phyloP scores from a whole-genome alignment of 2,797 vertebrate species.

The Rhynchotus rufescens region DNA sequence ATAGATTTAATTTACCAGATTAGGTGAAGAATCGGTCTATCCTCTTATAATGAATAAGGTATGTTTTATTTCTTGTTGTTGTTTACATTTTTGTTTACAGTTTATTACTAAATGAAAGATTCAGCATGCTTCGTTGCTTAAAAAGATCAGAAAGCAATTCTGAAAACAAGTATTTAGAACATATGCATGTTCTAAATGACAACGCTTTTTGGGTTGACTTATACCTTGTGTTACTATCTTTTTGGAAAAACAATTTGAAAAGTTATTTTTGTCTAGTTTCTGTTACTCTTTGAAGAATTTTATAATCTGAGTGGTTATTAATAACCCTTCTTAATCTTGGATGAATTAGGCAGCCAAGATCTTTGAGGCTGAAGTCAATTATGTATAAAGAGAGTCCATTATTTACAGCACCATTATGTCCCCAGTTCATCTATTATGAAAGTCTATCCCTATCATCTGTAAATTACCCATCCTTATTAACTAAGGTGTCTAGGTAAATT shows the following conservation, averaged over 20 bases:
- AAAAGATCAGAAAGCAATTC: background rate
- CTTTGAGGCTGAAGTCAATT: slow-evolving; percentile 45
- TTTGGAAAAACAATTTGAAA: background rate
- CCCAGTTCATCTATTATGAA: slow-evolving; percentile 9
- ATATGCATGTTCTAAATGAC: background rate
- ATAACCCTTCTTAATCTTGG: slow-evolving; percentile 15
- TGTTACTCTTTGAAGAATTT: slow-evolving; percentile 4
- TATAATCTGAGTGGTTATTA: slow-evolving; percentile 9
- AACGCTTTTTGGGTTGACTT: background rate
- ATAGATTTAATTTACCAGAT: background rate
- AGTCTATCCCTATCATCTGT: background rate
- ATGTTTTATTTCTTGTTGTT: too few species aligned
- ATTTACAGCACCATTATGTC: slow-evolving; percentile 32
- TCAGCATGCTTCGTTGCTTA: background rate
- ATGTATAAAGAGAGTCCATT: slow-evolving; percentile 30
- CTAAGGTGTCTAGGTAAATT: background rate
- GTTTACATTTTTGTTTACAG: background rate
- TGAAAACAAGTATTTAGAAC: background rate
- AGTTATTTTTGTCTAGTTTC: background rate
- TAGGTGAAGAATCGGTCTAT: background rate
- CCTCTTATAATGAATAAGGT: accelerated
- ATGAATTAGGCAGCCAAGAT: slow-evolving; percentile 16
- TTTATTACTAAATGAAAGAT: background rate
- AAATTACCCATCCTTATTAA: slow-evolving; percentile 30
- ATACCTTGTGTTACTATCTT: background rate